Base-by-base conservation (phyloP, 1,140 invertebrate genomes). In the Hyphantria cunea region DNA sequence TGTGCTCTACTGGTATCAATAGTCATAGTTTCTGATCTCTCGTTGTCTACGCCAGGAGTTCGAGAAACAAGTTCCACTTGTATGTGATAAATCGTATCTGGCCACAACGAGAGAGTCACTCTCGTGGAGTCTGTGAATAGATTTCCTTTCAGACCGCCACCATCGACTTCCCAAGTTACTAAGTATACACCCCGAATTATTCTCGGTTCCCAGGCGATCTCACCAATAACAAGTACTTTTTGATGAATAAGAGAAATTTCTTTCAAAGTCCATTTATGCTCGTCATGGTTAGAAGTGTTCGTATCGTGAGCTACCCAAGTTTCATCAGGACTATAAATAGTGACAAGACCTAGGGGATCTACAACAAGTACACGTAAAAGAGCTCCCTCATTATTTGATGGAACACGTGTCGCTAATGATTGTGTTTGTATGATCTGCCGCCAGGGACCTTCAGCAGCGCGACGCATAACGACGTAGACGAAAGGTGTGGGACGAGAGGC, bases 141-240 rank as follows among this genome's bases (percentile, higher is more conserved):
- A 87, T 96, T 96, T 49, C 95, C 95, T 82, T 95, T 96, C n/a
- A 96, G 90, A 33, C 95, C 95, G 47, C 95, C 95, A 44, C 95
- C 95, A 70, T 95, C 94, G 7, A 96, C 94, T 91, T 96, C 95
- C 95, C 95, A 96, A 41, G 95, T 96, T 51, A 96, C 95, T 70
- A 96, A 91, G 83, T 96, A 96, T 34, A 95, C 93, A 56, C 91
- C 93, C 62, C 92, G 92, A 37, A 78, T 91, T 79, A 92, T 93
- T 84, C 93, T 92, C 42, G 93, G 92, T 64, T 94, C 93, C 95
- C 95, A 96, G 37, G 94, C 93, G 56, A 96, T 94, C 89, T 95
- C 95, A 25, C 94, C 95, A 48, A 95, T 94, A 9, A 95, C 95
- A 53, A 96, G 74, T 64, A 94, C 93, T 81, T 94, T 94, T 82